Base-by-base conservation (phyloP, 2,113 vertebrate species). In the Mohoua ochrocephala region DNA sequence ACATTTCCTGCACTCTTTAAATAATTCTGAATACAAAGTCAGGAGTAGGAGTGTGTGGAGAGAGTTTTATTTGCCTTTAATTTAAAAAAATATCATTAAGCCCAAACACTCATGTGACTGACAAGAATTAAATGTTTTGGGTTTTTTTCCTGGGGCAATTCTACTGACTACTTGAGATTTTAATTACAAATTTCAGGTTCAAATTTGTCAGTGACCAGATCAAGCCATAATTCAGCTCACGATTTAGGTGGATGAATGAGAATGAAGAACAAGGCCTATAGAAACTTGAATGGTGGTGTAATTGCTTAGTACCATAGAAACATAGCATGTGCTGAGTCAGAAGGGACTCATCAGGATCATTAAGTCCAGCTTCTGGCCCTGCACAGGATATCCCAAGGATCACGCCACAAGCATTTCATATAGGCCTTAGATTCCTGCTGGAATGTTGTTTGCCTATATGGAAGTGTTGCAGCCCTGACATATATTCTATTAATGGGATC, bases 21-120 rank as follows among this genome's bases (percentile, higher is more conserved):
- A 75, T 54, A 69, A 54, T 54, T 87, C 52, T 68, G 7, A 70
- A 39, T 52, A 27, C 2, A 37, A 53, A n/a, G 7, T 42, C 19
- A 47, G 30, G 57, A 35, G 24, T 35, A 57, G 20, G 16, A 65
- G 6, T 11, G 10, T 10, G 7, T 1, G 3, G 1, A 3, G 2
- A 14, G 6, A 56, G 12, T 20, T 35, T 49, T 44, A 59, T 54
- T 92, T 69, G 6, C 2, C 30, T 90, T 78, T 65, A 6, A 47
- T 74, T 74, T 6, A 2, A 2, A 41, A 69, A 74, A 54, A 71
- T 44, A 11, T 11, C 3, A 39, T 23, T 17, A 39, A 56, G 6
- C 5, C 4, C n/a, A 39, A 41, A 44, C 16, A 31, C 4, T 60
- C 31, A 84, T 4, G 18, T 6, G 5, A 64, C 9, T 27, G 8